Base-by-base conservation (phyloP, 2,797 vertebrate species). In the Sciurus vulgaris region DNA sequence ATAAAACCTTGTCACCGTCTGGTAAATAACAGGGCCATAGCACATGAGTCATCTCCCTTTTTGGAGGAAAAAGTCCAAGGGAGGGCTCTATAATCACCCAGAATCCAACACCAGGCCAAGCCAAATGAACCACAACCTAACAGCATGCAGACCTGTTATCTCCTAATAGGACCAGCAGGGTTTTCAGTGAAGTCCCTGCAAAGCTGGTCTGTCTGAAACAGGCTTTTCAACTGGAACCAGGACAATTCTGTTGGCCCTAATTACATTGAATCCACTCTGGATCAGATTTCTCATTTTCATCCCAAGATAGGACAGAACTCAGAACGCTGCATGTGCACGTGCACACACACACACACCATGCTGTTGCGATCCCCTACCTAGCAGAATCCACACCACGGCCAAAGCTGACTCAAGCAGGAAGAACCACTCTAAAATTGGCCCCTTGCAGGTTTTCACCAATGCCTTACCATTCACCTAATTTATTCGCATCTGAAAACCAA, bases 401-500 rank as follows among this genome's bases (percentile, higher is more conserved):
- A 33, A 5, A 12, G 59, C 84, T 91, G 83, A 76, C 24, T 54
- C 59, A 13, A 54, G 54, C 93, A 63, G 79, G 47, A 94, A 91
- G 79, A 61, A n/a, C 9, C 26, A 13, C 11, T 83, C 41, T 76
- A 63, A 70, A 79, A 61, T 10, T 41, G 91, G 92, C 63, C 83
- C 76, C 24, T 4, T 22, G 28, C 26, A 8, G 49, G 59, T 79
- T 91, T 88, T 93, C 93, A 61, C 79, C 59, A 56, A 63, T 0
- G 28, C 77, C 87, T 87, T 89, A 35, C 92, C 92, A 61, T 77
- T 90, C 91, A 41, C 91, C 91, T 95, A 54, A 95, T 95, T 79
- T 96, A 96, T 89, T 91, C 91, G 63, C 59, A 83, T 94, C 95
- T 93, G 76, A 79, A 96, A 93, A 89, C 90, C 86, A 67, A 89